Base-by-base conservation (phyloP, 2,888 invertebrate species). In the Chrysopilus asiliformis region DNA sequence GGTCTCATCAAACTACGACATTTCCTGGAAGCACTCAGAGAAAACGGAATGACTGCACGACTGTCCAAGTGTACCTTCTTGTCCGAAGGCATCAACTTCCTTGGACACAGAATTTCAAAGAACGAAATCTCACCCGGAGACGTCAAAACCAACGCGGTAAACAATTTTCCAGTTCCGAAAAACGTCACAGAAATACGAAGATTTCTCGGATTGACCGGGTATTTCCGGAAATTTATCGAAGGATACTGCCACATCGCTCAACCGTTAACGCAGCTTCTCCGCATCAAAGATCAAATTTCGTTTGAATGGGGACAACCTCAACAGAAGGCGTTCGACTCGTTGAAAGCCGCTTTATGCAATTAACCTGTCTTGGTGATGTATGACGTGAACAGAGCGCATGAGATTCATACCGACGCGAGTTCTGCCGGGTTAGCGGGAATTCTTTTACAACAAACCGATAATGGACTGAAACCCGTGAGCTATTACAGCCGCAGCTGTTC, bases 401-500 rank as follows among this genome's bases (percentile, higher is more conserved):
- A 57, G 19, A 31, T 56, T 1, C 58, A n/a, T n/a, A n/a, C n/a
- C n/a, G n/a, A n/a, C n/a, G n/a, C n/a, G n/a, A n/a, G n/a, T n/a
- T n/a, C n/a, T n/a, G n/a, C n/a, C n/a, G n/a, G n/a, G n/a, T n/a
- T n/a, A n/a, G n/a, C n/a, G n/a, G n/a, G n/a, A n/a, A 59, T 19
- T 58, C 10, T 60, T 0, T 32, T 57, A 30, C 58, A 58, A 36
- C 15, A 38, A 1, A 30, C 43, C 3, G 28, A 19, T 2, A 34
- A 47, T 2, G 31, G 35, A 9, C 44, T 39, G 4, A 47, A 43
- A 8, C 53, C 53, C 0, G 44, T 64, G 0, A 51, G 51, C 0
- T 59, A 55, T 34, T 52, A 39, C 22, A 57, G 55, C 28, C 45
- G 52, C 34, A 46, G 48, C 20, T 54, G 50, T 5, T 53, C 51